Percentiles rank a stretch among this genome's conserved stretches.
Conservation (phyloP, 2,888 invertebrate species). For the Campoplex nolae region DNA sequence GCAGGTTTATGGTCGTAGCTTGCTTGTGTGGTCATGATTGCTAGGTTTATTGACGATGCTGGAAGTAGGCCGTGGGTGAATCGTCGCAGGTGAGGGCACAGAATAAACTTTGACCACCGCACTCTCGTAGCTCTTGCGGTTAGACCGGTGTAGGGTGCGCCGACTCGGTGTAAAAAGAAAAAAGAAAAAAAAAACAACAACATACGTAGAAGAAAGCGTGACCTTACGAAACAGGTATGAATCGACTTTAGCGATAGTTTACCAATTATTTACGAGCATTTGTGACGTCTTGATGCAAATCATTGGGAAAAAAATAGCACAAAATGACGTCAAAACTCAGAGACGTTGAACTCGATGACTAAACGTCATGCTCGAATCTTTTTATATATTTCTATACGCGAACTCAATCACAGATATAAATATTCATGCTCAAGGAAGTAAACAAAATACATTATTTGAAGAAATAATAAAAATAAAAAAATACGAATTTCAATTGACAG, state of each 20-base stretch:
- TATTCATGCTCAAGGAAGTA: no score
- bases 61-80: conserved; percentile 68
- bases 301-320: not conserved
- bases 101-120: conserved; percentile 65
- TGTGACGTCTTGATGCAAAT: conserved; percentile 17
- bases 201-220: conserved; percentile 1
- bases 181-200: not conserved
- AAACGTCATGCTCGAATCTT: not conserved
- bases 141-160: conserved; percentile 60
- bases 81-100: conserved; percentile 48
- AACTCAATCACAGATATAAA: not conserved
- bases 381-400: not conserved
- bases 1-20: not conserved
- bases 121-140: conserved; percentile 30
- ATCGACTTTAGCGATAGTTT: not conserved
- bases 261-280: conserved; percentile 13
- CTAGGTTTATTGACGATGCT: conserved; percentile 55
- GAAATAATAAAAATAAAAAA: no score
- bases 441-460: not conserved
- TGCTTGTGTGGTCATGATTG: conserved; percentile 21
- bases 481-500: no score
- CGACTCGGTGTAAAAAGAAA: conserved; percentile 30
- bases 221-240: not conserved
- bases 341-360: conserved; percentile 13
- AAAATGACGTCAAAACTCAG: not conserved